phyloP scores from a whole-genome alignment of 2,888 invertebrate genomes.

The Zelleria hepariella region DNA sequence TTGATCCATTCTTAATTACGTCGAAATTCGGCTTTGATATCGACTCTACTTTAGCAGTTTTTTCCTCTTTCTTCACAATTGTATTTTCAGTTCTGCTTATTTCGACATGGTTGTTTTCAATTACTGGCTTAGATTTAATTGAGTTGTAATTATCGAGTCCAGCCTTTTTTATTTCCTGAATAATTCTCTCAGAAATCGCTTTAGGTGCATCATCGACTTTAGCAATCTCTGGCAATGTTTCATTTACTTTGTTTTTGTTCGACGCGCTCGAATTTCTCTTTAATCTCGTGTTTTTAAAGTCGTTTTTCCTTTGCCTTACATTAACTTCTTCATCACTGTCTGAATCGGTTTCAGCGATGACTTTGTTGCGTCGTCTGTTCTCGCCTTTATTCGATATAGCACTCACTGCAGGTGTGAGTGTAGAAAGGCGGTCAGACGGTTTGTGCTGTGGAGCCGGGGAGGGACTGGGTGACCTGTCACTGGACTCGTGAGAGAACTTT shows the following conservation, averaged over 20 bases:
- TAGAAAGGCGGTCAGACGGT: conserved; percentile 68
- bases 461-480: conserved; percentile 61
- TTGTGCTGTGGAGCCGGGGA: conserved; percentile 66
- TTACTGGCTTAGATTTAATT: conserved; percentile 18
- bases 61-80: conserved; percentile 10
- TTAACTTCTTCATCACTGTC: conserved; percentile 53
- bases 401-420: conserved; percentile 68
- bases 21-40: conserved; percentile 5
- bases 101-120: conserved; percentile 25
- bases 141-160: conserved; percentile 31
- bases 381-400: conserved; percentile 66
- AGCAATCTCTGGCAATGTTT: conserved; percentile 33
- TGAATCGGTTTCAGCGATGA: conserved; percentile 59
- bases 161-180: conserved; percentile 48
- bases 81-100: conserved; percentile 4
- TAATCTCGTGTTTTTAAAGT: conserved; percentile 58
- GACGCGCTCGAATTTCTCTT: conserved; percentile 56
- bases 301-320: conserved; percentile 56
- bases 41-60: conserved; percentile 9
- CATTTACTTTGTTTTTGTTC: conserved; percentile 50
- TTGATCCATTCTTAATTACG: neutral
- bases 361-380: conserved; percentile 60
- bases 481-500: conserved; percentile 75
- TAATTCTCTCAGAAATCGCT: conserved; percentile 44
- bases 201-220: conserved; percentile 47